Conservation (phyloP, 2,113 vertebrate genomes). For the Prietella phreatophila region DNA sequence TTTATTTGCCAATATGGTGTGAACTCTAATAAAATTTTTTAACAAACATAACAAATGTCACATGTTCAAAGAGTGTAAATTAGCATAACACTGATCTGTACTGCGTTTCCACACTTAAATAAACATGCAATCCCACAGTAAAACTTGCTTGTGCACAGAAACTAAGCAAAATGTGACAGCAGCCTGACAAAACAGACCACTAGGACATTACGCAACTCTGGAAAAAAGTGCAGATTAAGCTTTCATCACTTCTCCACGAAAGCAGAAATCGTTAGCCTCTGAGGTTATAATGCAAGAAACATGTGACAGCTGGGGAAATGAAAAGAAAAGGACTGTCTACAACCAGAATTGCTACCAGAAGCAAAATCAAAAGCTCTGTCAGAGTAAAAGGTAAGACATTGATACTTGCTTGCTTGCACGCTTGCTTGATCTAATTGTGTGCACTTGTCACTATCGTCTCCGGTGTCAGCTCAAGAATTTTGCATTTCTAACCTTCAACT, state of each 20-base stretch:
- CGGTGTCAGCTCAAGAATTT: not conserved
- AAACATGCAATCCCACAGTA: not conserved
- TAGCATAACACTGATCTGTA: not conserved
- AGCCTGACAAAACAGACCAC: not conserved
- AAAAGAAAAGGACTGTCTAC: not conserved
- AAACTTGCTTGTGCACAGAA: not conserved
- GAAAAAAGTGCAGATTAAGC: constrained; percentile 19
- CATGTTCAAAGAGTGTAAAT: not conserved
- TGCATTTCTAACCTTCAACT: not conserved
- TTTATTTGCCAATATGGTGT: not conserved
- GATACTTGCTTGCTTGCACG: not conserved
- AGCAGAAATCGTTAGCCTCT: not conserved
- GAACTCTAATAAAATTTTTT: not conserved
- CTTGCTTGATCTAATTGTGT: not conserved
- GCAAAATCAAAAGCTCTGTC: not conserved
- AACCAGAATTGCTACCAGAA: not conserved
- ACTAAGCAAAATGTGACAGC: not conserved
- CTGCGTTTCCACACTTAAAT: not conserved
- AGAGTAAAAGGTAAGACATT: not conserved
- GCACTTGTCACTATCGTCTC: not conserved
- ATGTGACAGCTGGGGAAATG: not conserved
- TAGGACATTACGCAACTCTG: not conserved
- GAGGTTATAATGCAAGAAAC: not conserved
- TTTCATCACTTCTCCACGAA: not conserved
- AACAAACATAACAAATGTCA: not conserved